Base-by-base conservation (phyloP, 1,140 invertebrate species). In the Hylaeus volcanicus region DNA sequence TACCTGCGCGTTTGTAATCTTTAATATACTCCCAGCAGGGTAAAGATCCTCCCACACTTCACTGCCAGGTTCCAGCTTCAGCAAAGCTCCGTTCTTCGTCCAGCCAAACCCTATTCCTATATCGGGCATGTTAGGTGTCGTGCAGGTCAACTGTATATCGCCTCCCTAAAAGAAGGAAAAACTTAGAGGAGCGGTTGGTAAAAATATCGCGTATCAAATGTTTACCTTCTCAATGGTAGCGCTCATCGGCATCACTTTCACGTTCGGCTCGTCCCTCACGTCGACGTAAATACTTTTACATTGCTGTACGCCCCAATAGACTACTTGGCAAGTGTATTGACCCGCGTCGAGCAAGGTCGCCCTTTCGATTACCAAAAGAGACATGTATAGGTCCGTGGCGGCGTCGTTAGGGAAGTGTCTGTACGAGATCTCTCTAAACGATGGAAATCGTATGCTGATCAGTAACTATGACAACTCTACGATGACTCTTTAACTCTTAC, bases 41-140 rank as follows among this genome's bases (percentile, higher is more conserved):
- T 96, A 96, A 2, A 97, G 93, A 88, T 97, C 96, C 88, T 97
- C 97, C 96, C 96, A 97, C 72, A 96, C 96, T 85, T 96, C 96
- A 1, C 93, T 94, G 3, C 95, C 95, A 0, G 96, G 96, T 41
- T 94, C 94, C 41, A 97, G 94, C 48, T 95, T 95, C 5, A 97
- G 94, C 2, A 97, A 92, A 5, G 94, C 95, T 37, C 95, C 95
- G 85, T 97, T 97, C 79, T 96, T 95, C 0, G 96, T 96, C 96
- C 96, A 97, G 84, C 96, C 96, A 85, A 97, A 97, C 3, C 96
- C 96, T n/a, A 96, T 93, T 4, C 86, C 92, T 1, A 91, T 89
- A 63, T 89, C 90, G 37, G 84, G 90, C 90, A 93, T 91, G 58
- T 93, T 93, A 1, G 91, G 91, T 1, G 90, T 91, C 73, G 89